Percentiles rank a stretch among this genome's conserved stretches.
Conservation (phyloP, 2,888 invertebrate species). For the Germaria angustata region DNA sequence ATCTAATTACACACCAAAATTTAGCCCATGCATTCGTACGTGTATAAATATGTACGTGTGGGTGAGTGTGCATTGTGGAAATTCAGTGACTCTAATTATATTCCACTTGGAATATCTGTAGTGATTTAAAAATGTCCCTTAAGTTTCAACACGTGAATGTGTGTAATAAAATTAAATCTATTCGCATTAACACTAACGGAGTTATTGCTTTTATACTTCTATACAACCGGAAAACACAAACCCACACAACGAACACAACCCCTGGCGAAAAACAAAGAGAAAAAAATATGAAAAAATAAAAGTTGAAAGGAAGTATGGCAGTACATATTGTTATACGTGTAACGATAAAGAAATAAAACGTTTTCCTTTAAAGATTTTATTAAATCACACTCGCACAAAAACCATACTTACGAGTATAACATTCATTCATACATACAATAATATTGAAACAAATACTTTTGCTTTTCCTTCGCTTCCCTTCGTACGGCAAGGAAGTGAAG, state of each 20-base stretch:
- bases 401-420: too few species aligned
- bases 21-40: too few species aligned
- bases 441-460: conserved; percentile 18
- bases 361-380: conserved; percentile 48
- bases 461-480: neutral
- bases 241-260: conserved; percentile 14
- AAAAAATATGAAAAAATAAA: conserved; percentile 15
- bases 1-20: neutral
- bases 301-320: neutral
- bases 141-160: neutral
- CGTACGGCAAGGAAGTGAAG: neutral
- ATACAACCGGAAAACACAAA: conserved; percentile 10
- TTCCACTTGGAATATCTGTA: neutral
- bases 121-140: neutral
- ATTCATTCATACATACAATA: neutral
- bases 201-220: conserved; percentile 7
- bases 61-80: too few species aligned
- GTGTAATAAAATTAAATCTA: conserved; percentile 49
- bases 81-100: neutral
- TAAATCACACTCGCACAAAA: conserved; percentile 1
- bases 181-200: conserved; percentile 54
- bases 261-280: neutral
- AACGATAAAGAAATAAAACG: conserved; percentile 59
- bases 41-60: too few species aligned
- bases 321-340: conserved; percentile 18